Evolutionary conservation across 2,113 vertebrate species (phyloP), one percentile per base, ranked within the genome.

Genomic region (Sakesphorus luctuosus): DNA sequence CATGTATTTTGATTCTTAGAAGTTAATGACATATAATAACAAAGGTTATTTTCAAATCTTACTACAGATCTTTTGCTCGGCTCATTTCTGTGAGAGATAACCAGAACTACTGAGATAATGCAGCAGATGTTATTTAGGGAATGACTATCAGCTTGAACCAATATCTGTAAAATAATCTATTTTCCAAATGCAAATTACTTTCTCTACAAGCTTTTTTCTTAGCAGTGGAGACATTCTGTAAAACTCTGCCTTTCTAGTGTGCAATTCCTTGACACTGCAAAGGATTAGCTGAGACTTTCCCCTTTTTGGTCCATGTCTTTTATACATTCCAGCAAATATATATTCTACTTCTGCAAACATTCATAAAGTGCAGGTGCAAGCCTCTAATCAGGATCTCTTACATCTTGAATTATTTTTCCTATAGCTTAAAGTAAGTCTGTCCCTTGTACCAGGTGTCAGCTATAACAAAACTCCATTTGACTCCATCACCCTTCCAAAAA

Each of bases 11-110:
- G 79, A 81, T 76, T 83, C 77, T 69, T 85, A 31, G 58, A 69
- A 86, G 49, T 71, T 73, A 96, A 93, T 87, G 89, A 74, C 69
- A 84, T 89, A 83, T 86, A 88, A 93, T 83, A 95, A 92, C 78
- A 90, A 94, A 97, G 74, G 80, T 86, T 95, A 62, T 87, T 83
- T 96, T 89, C 73, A 87, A 93, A 80, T 89, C 56, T 80, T 67
- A 24, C 65, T 31, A 21, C 52, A 74, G 61, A 56, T 50, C 76
- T 89, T 87, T 73, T 71, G 62, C 53, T 95, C 53, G 36, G 55
- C 87, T 91, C 73, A 46, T 89, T 93, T 84, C 74, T 90, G 40
- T 63, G 61, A 55, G 58, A 90, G 69, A 81, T 84, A 96, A 92
- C 72, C 77, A 72, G 68, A 93, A 95, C 87, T 84, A 86, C 36